A percentile compares a stretch with the other conserved stretches of the same genome.
phyloP scores from a whole-genome alignment of 2,113 vertebrate species.

The Sylvia atricapilla region DNA sequence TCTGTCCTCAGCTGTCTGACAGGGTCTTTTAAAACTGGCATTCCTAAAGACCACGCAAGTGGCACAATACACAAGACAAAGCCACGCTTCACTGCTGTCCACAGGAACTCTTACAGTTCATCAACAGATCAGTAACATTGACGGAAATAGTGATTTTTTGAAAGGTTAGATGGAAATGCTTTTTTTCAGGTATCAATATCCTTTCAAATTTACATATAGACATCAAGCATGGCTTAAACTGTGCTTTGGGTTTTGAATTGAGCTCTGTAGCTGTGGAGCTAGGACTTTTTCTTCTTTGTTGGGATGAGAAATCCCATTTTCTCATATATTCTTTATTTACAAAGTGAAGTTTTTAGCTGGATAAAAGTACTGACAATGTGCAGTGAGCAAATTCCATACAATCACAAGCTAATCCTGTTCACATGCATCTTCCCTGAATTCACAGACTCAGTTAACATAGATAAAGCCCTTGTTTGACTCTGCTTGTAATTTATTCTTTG shows the following conservation, averaged over 20 bases:
- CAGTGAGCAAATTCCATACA: conserved; percentile 3
- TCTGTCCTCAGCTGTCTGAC: neutral
- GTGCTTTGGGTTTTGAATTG: neutral
- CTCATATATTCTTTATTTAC: neutral
- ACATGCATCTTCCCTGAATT: neutral
- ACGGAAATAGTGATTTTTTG: conserved; percentile 1
- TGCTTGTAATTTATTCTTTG: neutral
- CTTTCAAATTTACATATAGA: neutral
- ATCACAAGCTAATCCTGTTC: conserved; percentile 24
- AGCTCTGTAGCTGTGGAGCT: neutral
- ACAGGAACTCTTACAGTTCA: neutral
- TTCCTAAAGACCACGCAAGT: neutral
- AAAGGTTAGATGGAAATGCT: neutral
- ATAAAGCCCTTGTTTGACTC: conserved; percentile 29
- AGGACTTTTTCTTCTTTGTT: neutral
- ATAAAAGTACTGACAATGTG: neutral
- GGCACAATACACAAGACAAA: neutral
- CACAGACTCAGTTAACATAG: neutral
- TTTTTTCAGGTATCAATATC: neutral
- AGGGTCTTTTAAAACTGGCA: neutral
- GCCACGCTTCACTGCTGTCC: neutral
- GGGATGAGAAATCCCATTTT: neutral
- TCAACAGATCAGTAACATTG: neutral
- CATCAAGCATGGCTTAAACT: neutral
- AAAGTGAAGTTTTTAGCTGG: neutral